Evolutionary conservation across 1,140 invertebrate species (phyloP), one percentile per base, ranked within the genome.

Genomic region (Procambarus virginalis): DNA sequence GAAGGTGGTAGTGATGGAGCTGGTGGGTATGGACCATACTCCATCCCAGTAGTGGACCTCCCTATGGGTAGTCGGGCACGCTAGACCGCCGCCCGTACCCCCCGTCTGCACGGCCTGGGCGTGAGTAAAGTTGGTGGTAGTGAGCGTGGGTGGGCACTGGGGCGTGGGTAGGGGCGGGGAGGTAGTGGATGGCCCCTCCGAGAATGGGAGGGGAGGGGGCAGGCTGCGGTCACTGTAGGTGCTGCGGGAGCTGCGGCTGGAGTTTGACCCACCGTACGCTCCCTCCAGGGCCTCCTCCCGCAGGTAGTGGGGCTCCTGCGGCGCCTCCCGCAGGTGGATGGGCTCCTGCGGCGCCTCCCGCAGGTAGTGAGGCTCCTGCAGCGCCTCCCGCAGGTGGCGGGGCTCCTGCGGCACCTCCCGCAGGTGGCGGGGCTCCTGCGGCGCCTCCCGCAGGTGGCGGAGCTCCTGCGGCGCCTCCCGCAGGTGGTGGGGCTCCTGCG

Each of bases 201-300:
- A 89, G 76, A 89, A 89, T 5, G 80, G 80, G 10, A 89, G 82
- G 5, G 87, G 87, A 4, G 87, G 87, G 3, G 87, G 87, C 60
- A 89, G n/a, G 20, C 87, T 89, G 58, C 84, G 87, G 75, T 89
- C 87, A 48, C 87, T 89, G 81, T 87, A 87, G 5, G 85, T 80
- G 60, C 85, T 87, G 17, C 85, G 77, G 22, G 85, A 87, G 75
- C 85, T 78, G n/a, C 85, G 80, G n/a, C 84, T 81, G 14, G 87
- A 89, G 75, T 89, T 81, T 49, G 87, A 89, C 14, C 87, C 87
- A 3, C 87, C 87, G 22, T 89, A 89, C 8, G 81, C 87, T 49
- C 87, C 87, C 49, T 89, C 87, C 48, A 79, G 64, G 20, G 55
- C 58, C 45, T 89, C 87, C 10, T 58, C 70, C 8, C 81, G 87